These are phyloP conservation scores for Drosophila monieri DNA, from an alignment of 2,888 invertebrate genomes.

Conservation along the genomic window DNA sequence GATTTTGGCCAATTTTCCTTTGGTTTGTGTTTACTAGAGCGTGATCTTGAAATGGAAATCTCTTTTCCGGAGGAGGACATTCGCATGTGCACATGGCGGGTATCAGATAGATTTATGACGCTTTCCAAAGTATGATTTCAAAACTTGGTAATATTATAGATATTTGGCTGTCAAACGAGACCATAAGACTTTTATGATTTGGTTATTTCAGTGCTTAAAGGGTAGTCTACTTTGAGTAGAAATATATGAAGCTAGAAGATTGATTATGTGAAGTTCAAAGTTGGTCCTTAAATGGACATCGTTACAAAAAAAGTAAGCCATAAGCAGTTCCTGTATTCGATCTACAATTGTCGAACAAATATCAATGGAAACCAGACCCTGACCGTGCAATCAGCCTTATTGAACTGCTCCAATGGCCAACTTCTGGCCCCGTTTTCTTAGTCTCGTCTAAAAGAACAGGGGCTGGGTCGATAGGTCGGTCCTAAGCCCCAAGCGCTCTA, in stretches of 20 bases:
- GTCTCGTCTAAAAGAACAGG: constrained; percentile 4
- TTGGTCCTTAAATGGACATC: too few species aligned
- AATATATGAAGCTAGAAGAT: background rate
- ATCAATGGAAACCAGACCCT: constrained; percentile 44
- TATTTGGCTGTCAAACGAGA: background rate
- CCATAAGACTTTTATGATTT: background rate
- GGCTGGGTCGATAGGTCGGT: background rate
- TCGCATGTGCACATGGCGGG: background rate
- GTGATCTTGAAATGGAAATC: constrained; percentile 39
- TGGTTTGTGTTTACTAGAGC: constrained; percentile 48
- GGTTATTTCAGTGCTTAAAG: background rate
- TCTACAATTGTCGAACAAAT: background rate
- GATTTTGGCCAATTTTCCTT: constrained; percentile 52
- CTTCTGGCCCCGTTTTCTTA: constrained; percentile 38
- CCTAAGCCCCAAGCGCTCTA: constrained; percentile 26
- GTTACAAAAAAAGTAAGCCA: too few species aligned
- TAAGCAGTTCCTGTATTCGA: background rate
- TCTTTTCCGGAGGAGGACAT: constrained; percentile 3
- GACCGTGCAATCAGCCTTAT: constrained; percentile 69
- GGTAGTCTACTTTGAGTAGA: too few species aligned
- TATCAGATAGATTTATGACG: constrained; percentile 9
- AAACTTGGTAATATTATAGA: constrained; percentile 3
- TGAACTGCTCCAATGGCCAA: constrained; percentile 55
- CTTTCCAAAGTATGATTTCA: constrained; percentile 5
- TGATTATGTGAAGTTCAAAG: too few species aligned